Conservation (phyloP, 2,888 invertebrate species). For the Yponomeuta malinellus region DNA sequence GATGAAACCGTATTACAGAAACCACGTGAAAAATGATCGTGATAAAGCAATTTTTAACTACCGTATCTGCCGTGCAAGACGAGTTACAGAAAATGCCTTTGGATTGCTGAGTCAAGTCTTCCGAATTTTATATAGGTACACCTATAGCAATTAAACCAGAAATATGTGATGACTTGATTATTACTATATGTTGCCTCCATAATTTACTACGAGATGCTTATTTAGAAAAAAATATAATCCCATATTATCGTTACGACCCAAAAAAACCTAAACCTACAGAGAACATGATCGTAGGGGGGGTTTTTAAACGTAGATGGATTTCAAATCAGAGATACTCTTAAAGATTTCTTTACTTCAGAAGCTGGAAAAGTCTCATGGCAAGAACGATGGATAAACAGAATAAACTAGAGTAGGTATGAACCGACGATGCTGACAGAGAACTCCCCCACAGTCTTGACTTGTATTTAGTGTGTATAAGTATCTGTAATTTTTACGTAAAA, state of each 20-base stretch:
- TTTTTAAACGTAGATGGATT: too few species aligned
- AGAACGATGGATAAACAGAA: too few species aligned
- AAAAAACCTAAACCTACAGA: conserved; percentile 16
- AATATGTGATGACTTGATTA: conserved; percentile 16
- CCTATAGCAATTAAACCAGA: conserved; percentile 18
- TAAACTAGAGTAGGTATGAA: too few species aligned
- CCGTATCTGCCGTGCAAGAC: conserved; percentile 19
- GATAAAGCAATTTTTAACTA: conserved; percentile 17
- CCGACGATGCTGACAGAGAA: too few species aligned
- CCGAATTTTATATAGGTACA: conserved; percentile 17
- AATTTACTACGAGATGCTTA: not conserved
- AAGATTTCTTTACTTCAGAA: too few species aligned
- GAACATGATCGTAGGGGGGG: conserved; percentile 16
- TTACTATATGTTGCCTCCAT: conserved; percentile 11
- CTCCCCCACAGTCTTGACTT: too few species aligned
- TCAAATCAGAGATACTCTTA: too few species aligned
- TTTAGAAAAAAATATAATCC: not conserved
- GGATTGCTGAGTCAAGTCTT: conserved; percentile 20
- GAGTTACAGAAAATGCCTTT: conserved; percentile 20
- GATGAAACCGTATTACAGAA: conserved; percentile 18
- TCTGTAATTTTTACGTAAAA: too few species aligned
- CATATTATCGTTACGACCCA: conserved; percentile 6
- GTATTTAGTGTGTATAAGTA: too few species aligned
- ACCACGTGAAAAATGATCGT: conserved; percentile 13
- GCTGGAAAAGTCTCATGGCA: too few species aligned